Evolutionary conservation across 2,113 vertebrate species (phyloP).

Genomic region (Sclerurus mexicanus): DNA sequence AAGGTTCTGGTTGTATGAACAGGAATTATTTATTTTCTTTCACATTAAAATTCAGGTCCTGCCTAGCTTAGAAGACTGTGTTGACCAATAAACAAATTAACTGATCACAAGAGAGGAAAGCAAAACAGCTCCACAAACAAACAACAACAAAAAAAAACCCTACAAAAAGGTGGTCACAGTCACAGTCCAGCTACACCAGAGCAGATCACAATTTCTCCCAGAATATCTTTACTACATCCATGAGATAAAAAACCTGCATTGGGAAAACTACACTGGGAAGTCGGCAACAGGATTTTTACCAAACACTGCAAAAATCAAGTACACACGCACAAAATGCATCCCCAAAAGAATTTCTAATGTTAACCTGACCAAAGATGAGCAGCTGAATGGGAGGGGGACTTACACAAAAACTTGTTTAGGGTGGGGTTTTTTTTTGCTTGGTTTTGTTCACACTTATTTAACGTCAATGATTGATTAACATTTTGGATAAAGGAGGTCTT

Average conservation of each 20-base stretch:
- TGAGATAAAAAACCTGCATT: not conserved
- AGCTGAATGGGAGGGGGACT: slow-evolving; percentile 40
- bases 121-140: not conserved
- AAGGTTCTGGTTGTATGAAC: not conserved
- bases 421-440: slow-evolving; percentile 39
- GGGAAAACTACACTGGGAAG: not conserved
- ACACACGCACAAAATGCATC: not conserved
- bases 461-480: slow-evolving; percentile 70
- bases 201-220: not conserved
- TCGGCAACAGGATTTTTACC: not conserved
- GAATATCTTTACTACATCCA: not conserved
- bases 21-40: slow-evolving; percentile 7
- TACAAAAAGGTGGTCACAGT: not conserved
- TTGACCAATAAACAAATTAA: not conserved
- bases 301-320: not conserved
- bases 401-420: slow-evolving; percentile 60
- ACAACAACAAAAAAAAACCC: not conserved
- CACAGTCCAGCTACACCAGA: not conserved
- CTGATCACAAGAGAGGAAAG: not conserved
- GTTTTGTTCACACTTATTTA: slow-evolving; percentile 70
- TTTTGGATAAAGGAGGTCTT: slow-evolving; percentile 67
- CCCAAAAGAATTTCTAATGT: not conserved
- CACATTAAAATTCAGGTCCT: not conserved
- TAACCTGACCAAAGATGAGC: slow-evolving; percentile 60
- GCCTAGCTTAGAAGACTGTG: not conserved